Conservation (phyloP, 2,888 invertebrate genomes). For the Rosalia funebris region DNA sequence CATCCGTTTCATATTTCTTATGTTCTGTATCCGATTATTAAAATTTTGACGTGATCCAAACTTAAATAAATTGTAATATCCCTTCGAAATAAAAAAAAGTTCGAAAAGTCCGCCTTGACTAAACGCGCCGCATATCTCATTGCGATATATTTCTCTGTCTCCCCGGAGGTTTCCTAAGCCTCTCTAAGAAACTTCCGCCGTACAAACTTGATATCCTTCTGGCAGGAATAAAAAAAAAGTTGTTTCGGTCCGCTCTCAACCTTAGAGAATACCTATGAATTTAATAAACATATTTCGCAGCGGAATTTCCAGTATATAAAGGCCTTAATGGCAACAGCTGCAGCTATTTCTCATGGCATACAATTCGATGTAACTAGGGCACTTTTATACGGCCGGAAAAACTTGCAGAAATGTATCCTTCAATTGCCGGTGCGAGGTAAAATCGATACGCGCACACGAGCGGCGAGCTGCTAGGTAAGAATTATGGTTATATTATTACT, state of each 20-base stretch:
- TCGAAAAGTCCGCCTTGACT: too few species aligned
- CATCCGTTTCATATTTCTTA: too few species aligned
- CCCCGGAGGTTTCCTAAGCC: not conserved
- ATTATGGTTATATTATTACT: too few species aligned
- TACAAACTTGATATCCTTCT: not conserved
- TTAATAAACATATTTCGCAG: constrained; percentile 3
- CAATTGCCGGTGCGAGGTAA: constrained; percentile 11
- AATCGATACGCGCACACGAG: too few species aligned
- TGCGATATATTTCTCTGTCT: not conserved
- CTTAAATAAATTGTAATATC: too few species aligned
- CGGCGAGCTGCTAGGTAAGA: too few species aligned
- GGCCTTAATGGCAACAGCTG: constrained; percentile 8
- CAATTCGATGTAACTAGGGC: constrained; percentile 19
- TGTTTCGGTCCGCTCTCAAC: not conserved
- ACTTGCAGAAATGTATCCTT: too few species aligned
- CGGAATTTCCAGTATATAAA: constrained; percentile 1
- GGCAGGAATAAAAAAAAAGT: too few species aligned
- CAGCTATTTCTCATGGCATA: constrained; percentile 8
- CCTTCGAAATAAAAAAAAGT: too few species aligned
- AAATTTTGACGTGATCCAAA: too few species aligned
- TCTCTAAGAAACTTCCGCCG: not conserved
- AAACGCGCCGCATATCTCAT: not conserved
- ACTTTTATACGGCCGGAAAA: constrained; percentile 15
- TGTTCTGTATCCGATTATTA: too few species aligned
- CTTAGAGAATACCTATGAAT: not conserved